phyloP scores from a whole-genome alignment of 2,888 invertebrate species.

The Cephus spinipes region DNA sequence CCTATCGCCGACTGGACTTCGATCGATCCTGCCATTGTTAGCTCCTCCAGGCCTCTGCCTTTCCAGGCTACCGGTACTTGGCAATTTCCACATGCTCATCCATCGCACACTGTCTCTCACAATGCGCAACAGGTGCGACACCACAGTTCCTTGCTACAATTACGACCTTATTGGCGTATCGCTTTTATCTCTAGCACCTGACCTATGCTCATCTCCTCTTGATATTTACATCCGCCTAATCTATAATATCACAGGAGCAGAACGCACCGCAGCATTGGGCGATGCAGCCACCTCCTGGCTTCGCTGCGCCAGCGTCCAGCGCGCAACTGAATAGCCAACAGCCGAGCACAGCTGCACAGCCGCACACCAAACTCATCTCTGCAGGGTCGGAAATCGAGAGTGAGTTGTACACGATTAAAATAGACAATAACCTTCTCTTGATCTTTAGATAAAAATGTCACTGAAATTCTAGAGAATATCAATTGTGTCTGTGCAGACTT shows the following conservation, averaged over 20 bases:
- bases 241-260: conserved; percentile 48
- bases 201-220: background rate
- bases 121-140: conserved; percentile 60
- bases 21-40: conserved; percentile 93
- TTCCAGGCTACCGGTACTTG: conserved; percentile 63
- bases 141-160: background rate
- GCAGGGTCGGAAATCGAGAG: conserved; percentile 65
- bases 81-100: conserved; percentile 63
- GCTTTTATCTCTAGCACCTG: background rate
- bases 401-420: conserved; percentile 35
- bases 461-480: background rate
- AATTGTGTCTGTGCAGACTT: conserved; percentile 45
- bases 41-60: conserved; percentile 73
- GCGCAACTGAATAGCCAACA: conserved; percentile 59
- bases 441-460: background rate
- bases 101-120: conserved; percentile 59
- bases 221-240: background rate
- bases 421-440: background rate
- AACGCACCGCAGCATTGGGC: conserved; percentile 63
- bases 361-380: conserved; percentile 65
- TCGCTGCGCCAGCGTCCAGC: conserved; percentile 57
- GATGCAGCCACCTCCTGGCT: conserved; percentile 65
- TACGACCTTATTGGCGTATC: background rate
- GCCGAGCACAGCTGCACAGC: conserved; percentile 60
- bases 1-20: conserved; percentile 86